Percentiles rank a stretch among this genome's conserved stretches.
phyloP scores from a whole-genome alignment of 1,140 invertebrate species.

The Brachionus rubens region DNA sequence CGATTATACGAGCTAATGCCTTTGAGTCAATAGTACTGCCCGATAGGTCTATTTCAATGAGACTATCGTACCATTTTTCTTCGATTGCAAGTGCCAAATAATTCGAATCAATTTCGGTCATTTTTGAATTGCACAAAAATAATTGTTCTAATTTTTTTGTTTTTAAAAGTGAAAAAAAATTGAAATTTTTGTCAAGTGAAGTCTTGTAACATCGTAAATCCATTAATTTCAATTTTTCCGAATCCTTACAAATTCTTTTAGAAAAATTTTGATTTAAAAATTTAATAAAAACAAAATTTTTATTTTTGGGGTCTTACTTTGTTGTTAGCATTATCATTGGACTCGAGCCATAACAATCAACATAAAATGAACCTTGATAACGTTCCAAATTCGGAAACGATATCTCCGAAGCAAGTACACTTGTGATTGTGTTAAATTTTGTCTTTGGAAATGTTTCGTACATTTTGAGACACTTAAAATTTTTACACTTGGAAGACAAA shows the following conservation, averaged over 20 bases:
- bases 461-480: slow-evolving; percentile 39
- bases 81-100: background rate
- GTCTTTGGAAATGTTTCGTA: slow-evolving; percentile 21
- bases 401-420: background rate
- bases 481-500: background rate
- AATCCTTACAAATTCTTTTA: slow-evolving; percentile 43
- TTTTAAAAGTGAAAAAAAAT: slow-evolving; percentile 9
- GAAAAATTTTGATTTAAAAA: background rate
- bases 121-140: background rate
- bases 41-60: slow-evolving; percentile 18
- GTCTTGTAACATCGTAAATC: slow-evolving; percentile 28
- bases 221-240: slow-evolving; percentile 12
- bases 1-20: background rate
- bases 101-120: background rate
- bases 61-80: background rate
- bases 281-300: slow-evolving; percentile 10
- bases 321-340: slow-evolving; percentile 26
- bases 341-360: background rate
- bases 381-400: slow-evolving; percentile 7
- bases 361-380: slow-evolving; percentile 3
- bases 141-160: slow-evolving; percentile 3
- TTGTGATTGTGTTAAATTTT: slow-evolving; percentile 25
- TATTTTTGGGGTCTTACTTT: slow-evolving; percentile 10
- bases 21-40: background rate
- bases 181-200: slow-evolving; percentile 34